Evolutionary conservation across 1,140 invertebrate genomes (phyloP).

Genomic region (Copidosoma floridanum): DNA sequence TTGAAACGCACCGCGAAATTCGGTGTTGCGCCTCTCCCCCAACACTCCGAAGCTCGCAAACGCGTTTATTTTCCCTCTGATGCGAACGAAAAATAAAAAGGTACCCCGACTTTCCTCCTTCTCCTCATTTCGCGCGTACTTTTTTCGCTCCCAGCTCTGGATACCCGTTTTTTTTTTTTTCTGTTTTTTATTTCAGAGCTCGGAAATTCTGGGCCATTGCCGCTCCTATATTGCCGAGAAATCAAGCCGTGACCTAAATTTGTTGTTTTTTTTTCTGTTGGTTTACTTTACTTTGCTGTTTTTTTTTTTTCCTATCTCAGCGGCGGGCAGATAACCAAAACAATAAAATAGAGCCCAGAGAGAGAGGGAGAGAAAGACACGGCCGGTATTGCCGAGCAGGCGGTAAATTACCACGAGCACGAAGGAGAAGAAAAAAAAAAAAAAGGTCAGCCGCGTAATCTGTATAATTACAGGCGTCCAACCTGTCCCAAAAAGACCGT

Average conservation of each 20-base stretch:
- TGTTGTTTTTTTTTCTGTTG: neutral
- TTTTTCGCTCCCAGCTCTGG: neutral
- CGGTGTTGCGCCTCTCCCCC: neutral
- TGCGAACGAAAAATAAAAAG: too few relatives aligned
- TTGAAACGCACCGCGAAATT: neutral
- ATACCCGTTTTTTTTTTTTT: neutral
- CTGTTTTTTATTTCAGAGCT: too few relatives aligned
- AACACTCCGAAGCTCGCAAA: too few relatives aligned
- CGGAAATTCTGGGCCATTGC: neutral
- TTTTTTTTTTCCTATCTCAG: neutral
- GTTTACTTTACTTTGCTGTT: too few relatives aligned
- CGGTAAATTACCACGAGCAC: neutral
- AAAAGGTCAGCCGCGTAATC: too few relatives aligned
- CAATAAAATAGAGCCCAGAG: neutral
- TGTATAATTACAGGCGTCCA: too few relatives aligned
- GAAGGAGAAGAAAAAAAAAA: too few relatives aligned
- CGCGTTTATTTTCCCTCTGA: neutral
- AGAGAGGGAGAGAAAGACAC: too few relatives aligned
- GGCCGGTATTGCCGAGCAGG: neutral
- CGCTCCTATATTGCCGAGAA: neutral
- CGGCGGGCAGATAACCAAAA: neutral
- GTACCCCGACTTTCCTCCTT: too few relatives aligned
- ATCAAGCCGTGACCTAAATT: conserved; percentile 1
- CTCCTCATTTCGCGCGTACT: neutral
- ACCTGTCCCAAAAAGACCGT: too few relatives aligned